Evolutionary conservation across 2,888 invertebrate genomes (phyloP), one percentile per base, ranked within the genome.

Genomic region (Leucania comma): DNA sequence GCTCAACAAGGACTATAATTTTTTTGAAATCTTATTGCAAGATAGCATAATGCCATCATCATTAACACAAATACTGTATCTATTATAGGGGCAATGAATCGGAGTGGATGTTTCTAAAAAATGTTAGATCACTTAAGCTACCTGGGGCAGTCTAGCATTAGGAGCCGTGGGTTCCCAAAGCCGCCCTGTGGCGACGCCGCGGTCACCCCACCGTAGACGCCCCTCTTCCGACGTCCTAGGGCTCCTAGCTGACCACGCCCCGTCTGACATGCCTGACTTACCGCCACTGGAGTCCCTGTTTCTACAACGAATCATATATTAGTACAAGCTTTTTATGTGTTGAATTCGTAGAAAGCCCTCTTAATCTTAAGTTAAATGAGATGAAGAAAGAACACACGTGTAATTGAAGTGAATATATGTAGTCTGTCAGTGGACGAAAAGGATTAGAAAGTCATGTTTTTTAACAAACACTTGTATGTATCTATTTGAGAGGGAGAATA

Each of bases 201-300:
- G 96, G 90, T 97, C 98, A 14, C 97, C 97, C 98, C 98, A 98
- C 80, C 97, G 97, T 1, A 97, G 97, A 4, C 98, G 95, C 42
- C 97, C 97, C 77, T 97, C 97, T 72, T 96, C 96, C 20, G 91
- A 92, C 0, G 91, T 91, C 3, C 93, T 87, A 2, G 93, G 92
- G 71, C 93, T 95, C 26, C 94, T 91, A 1, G 90, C 89, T n/a
- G 95, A 94, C 93, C 95, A 93, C 46, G 89, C 83, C 8, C 91
- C 92, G 24, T 96, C 91, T 70, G 87, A 86, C 69, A 84, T 80
- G 85, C 78, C 87, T 35, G 90, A 85, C 66, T 88, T 87, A 78
- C 84, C 88, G 82, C 89, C 85, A 87, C 90, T 89, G 86, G 95
- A 83, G 48, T 87, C 92, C 68, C 83, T 89, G 81, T 87, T 91